phyloP scores from a whole-genome alignment of 2,113 vertebrate genomes.

The Odontesthes bonariensis region DNA sequence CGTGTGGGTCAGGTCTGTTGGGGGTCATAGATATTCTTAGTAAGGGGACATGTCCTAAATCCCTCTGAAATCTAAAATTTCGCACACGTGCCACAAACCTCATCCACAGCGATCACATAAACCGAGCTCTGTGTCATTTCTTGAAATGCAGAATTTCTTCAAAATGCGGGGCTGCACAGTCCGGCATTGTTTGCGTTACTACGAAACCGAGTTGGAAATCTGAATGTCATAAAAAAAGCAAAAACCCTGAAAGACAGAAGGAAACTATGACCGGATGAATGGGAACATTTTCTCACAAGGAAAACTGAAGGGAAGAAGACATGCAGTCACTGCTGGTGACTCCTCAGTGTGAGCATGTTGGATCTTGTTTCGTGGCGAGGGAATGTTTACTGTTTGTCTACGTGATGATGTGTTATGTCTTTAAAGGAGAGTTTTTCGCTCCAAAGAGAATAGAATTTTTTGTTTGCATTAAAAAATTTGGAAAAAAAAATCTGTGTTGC shows the following conservation, averaged over 20 bases:
- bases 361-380: slow-evolving; percentile 38
- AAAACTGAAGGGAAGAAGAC: background rate
- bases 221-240: background rate
- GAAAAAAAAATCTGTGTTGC: background rate
- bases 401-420: background rate
- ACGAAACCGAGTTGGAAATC: background rate
- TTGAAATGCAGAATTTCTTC: background rate
- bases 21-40: slow-evolving; percentile 59
- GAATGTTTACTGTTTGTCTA: slow-evolving; percentile 38
- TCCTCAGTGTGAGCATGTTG: slow-evolving; percentile 37
- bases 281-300: background rate
- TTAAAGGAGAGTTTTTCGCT: slow-evolving; percentile 14
- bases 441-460: background rate
- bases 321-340: slow-evolving; percentile 18
- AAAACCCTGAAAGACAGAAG: background rate
- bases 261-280: background rate
- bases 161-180: background rate
- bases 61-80: slow-evolving; percentile 10
- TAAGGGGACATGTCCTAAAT: slow-evolving; percentile 45
- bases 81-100: background rate
- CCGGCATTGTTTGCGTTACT: background rate
- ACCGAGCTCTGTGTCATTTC: background rate
- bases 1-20: slow-evolving; percentile 30
- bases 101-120: too few species aligned
- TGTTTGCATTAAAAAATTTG: background rate